These are phyloP conservation scores for Thinocorus orbignyianus DNA, from an alignment of 2,113 vertebrate genomes.

Conservation along the genomic window DNA sequence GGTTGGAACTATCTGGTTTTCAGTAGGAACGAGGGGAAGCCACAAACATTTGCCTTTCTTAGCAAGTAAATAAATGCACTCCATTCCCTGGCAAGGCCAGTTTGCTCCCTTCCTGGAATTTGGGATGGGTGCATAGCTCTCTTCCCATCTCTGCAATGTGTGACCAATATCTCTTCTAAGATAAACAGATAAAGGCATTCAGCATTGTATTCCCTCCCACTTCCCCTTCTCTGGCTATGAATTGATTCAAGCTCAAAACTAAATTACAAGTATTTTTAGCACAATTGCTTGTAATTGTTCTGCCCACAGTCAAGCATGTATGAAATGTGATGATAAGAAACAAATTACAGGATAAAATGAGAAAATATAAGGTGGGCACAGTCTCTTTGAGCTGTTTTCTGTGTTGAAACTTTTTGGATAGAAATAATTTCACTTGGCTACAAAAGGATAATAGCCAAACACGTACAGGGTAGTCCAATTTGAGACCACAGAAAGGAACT, in stretches of 20 bases:
- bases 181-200: background rate
- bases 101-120: background rate
- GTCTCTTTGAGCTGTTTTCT: background rate
- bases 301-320: background rate
- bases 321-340: background rate
- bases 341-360: background rate
- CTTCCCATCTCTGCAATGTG: background rate
- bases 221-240: background rate
- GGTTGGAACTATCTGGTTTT: background rate
- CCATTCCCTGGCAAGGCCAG: background rate
- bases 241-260: background rate
- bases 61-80: background rate
- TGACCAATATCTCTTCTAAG: background rate
- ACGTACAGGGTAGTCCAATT: background rate
- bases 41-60: background rate
- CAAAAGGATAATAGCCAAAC: background rate
- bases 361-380: background rate
- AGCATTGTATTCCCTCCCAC: background rate
- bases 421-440: background rate
- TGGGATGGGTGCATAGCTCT: slow-evolving; percentile 25
- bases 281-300: background rate
- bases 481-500: background rate
- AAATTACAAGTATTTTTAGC: background rate
- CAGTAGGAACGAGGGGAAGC: background rate
- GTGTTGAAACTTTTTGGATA: background rate